These are phyloP conservation scores for Umimayanthus chanpuru DNA, from an alignment of 92 coral and sea anemone species.

Conservation along the genomic window DNA sequence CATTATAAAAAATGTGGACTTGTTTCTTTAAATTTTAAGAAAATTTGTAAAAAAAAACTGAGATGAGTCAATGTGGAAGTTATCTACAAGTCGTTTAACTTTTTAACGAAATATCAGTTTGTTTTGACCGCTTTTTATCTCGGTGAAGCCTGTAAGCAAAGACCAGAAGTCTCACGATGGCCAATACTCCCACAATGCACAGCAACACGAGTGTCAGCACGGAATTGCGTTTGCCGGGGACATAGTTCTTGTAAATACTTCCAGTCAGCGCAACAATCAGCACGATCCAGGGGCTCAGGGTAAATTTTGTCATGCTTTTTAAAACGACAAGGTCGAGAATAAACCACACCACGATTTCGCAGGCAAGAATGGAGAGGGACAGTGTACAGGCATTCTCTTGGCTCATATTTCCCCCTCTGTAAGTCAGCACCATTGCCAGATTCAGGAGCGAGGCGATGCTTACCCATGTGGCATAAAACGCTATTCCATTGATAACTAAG, in stretches of 20 bases:
- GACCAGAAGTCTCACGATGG: conserved; percentile 61
- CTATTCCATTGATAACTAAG: conserved; percentile 80
- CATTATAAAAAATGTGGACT: too few relatives aligned
- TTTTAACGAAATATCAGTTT: background rate
- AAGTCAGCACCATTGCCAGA: conserved; percentile 65
- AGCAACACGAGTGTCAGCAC: conserved; percentile 70
- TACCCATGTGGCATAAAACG: conserved; percentile 82
- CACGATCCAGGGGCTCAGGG: conserved; percentile 72
- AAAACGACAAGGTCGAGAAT: conserved; percentile 73
- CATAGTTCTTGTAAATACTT: conserved; percentile 61
- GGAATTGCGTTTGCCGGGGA: conserved; percentile 64
- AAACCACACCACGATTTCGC: conserved; percentile 70
- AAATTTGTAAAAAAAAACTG: background rate
- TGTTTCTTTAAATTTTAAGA: background rate
- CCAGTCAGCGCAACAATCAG: conserved; percentile 79
- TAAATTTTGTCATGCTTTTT: conserved; percentile 59
- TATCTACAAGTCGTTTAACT: background rate
- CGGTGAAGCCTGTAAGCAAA: conserved; percentile 67
- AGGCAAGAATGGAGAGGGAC: conserved; percentile 65
- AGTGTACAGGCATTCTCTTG: conserved; percentile 67
- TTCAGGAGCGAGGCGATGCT: conserved; percentile 67
- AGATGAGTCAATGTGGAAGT: background rate
- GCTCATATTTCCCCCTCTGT: conserved; percentile 50
- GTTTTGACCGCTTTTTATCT: conserved; percentile 26
- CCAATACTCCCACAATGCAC: conserved; percentile 64